Percentiles rank a stretch among this genome's conserved stretches.
Evolutionary conservation across 2,888 invertebrate species (phyloP).

Genomic region (Priocnemis perturbator): DNA sequence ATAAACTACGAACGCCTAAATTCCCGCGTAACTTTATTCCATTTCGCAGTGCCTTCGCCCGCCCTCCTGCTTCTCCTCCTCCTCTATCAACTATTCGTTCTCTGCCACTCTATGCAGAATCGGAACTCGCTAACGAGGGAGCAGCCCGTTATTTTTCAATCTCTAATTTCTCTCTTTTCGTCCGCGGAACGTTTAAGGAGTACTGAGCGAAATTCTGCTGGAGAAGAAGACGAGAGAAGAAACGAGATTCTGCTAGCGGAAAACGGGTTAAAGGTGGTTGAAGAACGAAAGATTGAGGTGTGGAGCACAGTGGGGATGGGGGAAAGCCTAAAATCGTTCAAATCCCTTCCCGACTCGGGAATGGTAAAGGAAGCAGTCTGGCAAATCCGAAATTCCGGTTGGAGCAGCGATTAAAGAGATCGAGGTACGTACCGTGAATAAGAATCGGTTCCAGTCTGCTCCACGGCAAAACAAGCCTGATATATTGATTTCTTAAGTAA

Average conservation of each 20-base stretch:
- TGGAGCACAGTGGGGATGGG: constrained; percentile 24
- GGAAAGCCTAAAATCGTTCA: constrained; percentile 48
- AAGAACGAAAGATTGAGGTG: constrained; percentile 27
- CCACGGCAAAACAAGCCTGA: background rate
- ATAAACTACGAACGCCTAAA: constrained; percentile 58
- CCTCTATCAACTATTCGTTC: background rate
- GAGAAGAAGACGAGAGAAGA: constrained; percentile 5
- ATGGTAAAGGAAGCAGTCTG: constrained; percentile 32
- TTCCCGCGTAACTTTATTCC: constrained; percentile 51
- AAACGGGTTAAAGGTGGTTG: constrained; percentile 7
- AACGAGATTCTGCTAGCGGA: too few relatives aligned
- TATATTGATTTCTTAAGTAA: constrained; percentile 34
- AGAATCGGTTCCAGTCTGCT: constrained; percentile 44
- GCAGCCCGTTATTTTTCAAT: constrained; percentile 53
- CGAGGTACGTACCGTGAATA: constrained; percentile 53
- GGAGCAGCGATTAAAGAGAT: constrained; percentile 60
- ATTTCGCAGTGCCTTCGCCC: constrained; percentile 43
- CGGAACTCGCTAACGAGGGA: constrained; percentile 50
- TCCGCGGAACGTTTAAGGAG: constrained; percentile 3
- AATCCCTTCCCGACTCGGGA: constrained; percentile 40
- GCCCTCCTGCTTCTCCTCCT: constrained; percentile 1
- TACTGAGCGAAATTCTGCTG: background rate
- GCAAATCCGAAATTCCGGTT: constrained; percentile 59
- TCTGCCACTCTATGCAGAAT: constrained; percentile 13
- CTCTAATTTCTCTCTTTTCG: constrained; percentile 47